Evolutionary conservation across 1,140 invertebrate genomes (phyloP), one percentile per base, ranked within the genome.

Genomic region (Eurosta solidaginis): DNA sequence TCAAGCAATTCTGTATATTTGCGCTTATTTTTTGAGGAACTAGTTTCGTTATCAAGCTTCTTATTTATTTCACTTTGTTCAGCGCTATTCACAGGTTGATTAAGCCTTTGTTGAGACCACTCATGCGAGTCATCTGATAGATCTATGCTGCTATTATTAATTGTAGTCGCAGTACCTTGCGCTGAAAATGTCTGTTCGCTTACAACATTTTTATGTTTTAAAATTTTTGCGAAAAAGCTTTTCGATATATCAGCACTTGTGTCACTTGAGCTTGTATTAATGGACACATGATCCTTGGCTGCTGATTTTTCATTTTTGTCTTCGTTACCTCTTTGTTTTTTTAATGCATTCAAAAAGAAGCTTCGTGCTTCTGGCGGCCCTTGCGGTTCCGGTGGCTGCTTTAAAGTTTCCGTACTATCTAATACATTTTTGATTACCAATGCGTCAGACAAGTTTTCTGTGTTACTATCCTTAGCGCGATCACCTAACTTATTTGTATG

Each of bases 321-420:
- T 45, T 75, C 73, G 10, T 27, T 45, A n/a, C 63, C 49, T 5
- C 63, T 79, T 76, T 83, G 81, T 47, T 83, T 76, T 14, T 84
- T 79, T 29, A 86, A 59, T 10, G 63, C 75, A 52, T 79, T 77
- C 1, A 74, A 50, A 50, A 77, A 76, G 33, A 68, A 68, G 33
- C 59, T 68, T 0, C 33, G 29, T 68, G n/a, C 27, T 59, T 59
- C 54, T 22, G 59, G 2, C 40, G 59, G n/a, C 33, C 33, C n/a
- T n/a, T n/a, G n/a, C n/a, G n/a, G n/a, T n/a, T n/a, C n/a, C n/a
- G n/a, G n/a, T n/a, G n/a, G n/a, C n/a, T n/a, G n/a, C n/a, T n/a
- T n/a, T n/a, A n/a, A n/a, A n/a, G n/a, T n/a, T n/a, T n/a, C n/a
- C n/a, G n/a, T n/a, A n/a, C n/a, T n/a, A n/a, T n/a, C n/a, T n/a